Evolutionary conservation across 2,888 invertebrate species (phyloP), one percentile per base, ranked within the genome.

Genomic region (Panopea generosa): DNA sequence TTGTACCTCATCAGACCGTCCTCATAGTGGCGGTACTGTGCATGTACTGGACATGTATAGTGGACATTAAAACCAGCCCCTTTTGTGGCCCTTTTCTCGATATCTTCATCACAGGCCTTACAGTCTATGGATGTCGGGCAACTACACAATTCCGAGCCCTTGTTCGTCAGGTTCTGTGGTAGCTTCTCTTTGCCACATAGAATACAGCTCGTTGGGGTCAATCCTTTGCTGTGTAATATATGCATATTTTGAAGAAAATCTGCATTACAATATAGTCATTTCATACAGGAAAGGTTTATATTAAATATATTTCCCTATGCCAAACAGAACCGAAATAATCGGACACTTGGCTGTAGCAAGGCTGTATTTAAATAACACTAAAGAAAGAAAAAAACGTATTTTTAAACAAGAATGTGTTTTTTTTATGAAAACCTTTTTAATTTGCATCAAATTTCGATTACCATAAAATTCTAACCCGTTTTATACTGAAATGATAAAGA

Each of bases 1-100:
- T 90, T 91, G 71, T 86, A 82, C 27, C 69, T 69, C 60, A 87
- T 75, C 27, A 90, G 65, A 1, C 77, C 71, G 59, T 88, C 86
- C 62, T 87, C 87, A 63, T 89, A 88, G 7, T 77, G 78, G 18
- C 87, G 70, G 73, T 83, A 89, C 9, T 72, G 55, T 16, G 82
- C 82, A 61, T 89, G 89, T 3, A 69, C 47, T 7, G 38, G n/a
- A 66, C 88, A 88, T 2, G 56, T 77, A 60, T 82, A 87, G 11
- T 67, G 61, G 2, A 72, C 20, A 16, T 47, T 61, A 29, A 67
- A 68, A 7, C 26, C 56, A 20, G 53, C 56, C 1, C 40, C 65
- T 2, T 40, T 33, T n/a, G 22, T 20, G 43, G 33, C 40, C n/a
- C 62, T 49, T 14, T 38, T n/a, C 27, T 50, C 49, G 11, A 77